Evolutionary conservation across 2,888 invertebrate genomes (phyloP), one percentile per base, ranked within the genome.

Genomic region (Vesta saturnalis): DNA sequence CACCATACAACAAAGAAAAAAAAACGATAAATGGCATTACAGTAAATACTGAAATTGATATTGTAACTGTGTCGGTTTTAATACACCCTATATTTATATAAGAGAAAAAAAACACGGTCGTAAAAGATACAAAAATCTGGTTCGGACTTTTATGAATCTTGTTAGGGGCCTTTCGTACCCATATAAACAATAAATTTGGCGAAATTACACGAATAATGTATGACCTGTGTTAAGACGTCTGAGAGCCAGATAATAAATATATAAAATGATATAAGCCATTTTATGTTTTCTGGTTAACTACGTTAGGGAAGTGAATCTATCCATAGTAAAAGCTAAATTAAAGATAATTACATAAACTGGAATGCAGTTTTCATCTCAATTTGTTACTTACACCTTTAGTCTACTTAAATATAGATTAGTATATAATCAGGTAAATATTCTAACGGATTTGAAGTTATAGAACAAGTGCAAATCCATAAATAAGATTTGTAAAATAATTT

Each of bases 211-310:
- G 74, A 74, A 74, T 74, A 76, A 73, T 72, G 73, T 73, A 77
- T 73, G 72, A 75, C 74, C 74, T 77, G 74, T 77, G 69, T 66
- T 49, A 69, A 69, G 72, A 64, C 61, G 68, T 70, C 64, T 67
- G 72, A 71, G 70, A 74, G 72, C 76, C 74, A 74, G 77, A 76
- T 75, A 76, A 78, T 79, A 79, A 79, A 79, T 78, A 78, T 78
- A 77, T 77, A 78, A 79, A 79, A 77, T 79, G 77, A 78, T 78
- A 77, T 77, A 39, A 60, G 46, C 60, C 35, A 52, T 10, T n/a
- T 19, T 19, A 19, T 52, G 14, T 5, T 43, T 30, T 30, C n/a
- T n/a, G n/a, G n/a, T n/a, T n/a, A 30, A 30, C 30, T 30, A 30
- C n/a, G 30, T 30, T 30, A 30, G 30, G 30, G 2, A n/a, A n/a